Evolutionary conservation across 2,113 vertebrate genomes (phyloP), one percentile per base, ranked within the genome.

Genomic region (Dendrocopos noguchii): DNA sequence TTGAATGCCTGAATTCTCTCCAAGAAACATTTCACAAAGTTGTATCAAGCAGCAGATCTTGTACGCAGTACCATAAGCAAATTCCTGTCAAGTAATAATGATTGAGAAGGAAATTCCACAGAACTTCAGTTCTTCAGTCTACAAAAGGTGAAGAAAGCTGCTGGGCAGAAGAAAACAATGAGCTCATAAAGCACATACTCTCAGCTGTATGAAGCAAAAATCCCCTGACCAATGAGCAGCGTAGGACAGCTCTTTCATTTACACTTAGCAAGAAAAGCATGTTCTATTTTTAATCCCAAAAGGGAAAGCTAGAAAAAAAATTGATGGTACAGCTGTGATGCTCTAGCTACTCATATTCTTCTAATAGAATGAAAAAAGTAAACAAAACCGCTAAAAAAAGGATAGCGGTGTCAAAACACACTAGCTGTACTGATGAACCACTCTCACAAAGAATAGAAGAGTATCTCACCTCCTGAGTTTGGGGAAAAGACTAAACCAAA

Each of bases 361-460:
- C 66, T 57, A 80, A 63, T 5, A 88, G 80, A 79, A 79, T 24
- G 47, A 50, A 91, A 75, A 60, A n/a, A 16, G 25, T 12, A 67
- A 24, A 82, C 15, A 66, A 27, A 64, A 59, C 6, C 63, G 21
- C 39, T 60, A 24, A 66, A 76, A 76, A 87, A 70, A 42, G 34
- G 0, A 66, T 20, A 73, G 14, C 12, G 39, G 25, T 19, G 15
- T 59, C 82, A 80, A 94, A 89, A 84, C 0, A 0, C 6, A 64
- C 68, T 12, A 82, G 27, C 29, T 63, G 6, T 59, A 88, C 12
- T 63, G 56, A 72, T 59, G 39, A 64, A 72, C 56, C 52, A n/a
- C n/a, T 63, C 10, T 70, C 80, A 13, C 4, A 18, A 65, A 25
- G 2, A 57, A 17, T 3, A 70, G 31, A 22, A 47, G 39, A 83